Conservation (phyloP, 1,140 invertebrate species). For the Drosophila takahashii region DNA sequence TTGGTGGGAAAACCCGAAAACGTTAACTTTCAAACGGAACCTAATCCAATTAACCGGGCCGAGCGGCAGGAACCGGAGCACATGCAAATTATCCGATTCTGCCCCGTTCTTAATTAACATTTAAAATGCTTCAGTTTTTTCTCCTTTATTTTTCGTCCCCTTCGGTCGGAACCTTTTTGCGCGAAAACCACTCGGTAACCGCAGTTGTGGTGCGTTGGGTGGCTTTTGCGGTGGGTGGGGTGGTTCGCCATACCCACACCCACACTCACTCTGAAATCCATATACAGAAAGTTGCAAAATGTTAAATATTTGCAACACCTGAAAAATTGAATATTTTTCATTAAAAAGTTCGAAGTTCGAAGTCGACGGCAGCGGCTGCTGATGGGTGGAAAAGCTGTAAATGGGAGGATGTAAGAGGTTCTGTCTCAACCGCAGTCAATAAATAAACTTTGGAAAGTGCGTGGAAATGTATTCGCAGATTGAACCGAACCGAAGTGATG, state of each 20-base stretch:
- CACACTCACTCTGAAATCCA: slow-evolving; percentile 1
- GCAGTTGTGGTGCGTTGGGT: slow-evolving; percentile 17
- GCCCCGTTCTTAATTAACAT: slow-evolving; percentile 67
- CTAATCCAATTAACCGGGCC: slow-evolving; percentile 55
- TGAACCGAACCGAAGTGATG: not conserved
- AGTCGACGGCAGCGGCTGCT: slow-evolving; percentile 45
- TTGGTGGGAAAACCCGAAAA: slow-evolving; percentile 27
- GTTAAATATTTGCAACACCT: slow-evolving; percentile 79
- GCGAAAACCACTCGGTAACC: slow-evolving; percentile 22
- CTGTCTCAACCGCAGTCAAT: slow-evolving; percentile 60
- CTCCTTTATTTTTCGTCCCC: slow-evolving; percentile 3
- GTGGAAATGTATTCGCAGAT: slow-evolving; percentile 53
- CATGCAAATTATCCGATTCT: slow-evolving; percentile 60
- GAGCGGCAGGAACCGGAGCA: slow-evolving; percentile 13
- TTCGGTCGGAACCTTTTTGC: slow-evolving; percentile 28
- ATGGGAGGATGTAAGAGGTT: not conserved
- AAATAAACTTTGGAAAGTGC: slow-evolving; percentile 78
- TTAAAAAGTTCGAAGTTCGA: slow-evolving; percentile 78
- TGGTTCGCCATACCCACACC: not conserved
- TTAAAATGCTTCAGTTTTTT: slow-evolving; percentile 66
- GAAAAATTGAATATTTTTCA: slow-evolving; percentile 82
- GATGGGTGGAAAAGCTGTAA: not conserved
- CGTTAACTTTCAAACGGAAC: slow-evolving; percentile 30
- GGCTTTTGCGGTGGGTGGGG: not conserved
- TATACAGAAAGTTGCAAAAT: slow-evolving; percentile 57